Conservation (phyloP, 2,888 invertebrate genomes). For the Agriotes lineatus region DNA sequence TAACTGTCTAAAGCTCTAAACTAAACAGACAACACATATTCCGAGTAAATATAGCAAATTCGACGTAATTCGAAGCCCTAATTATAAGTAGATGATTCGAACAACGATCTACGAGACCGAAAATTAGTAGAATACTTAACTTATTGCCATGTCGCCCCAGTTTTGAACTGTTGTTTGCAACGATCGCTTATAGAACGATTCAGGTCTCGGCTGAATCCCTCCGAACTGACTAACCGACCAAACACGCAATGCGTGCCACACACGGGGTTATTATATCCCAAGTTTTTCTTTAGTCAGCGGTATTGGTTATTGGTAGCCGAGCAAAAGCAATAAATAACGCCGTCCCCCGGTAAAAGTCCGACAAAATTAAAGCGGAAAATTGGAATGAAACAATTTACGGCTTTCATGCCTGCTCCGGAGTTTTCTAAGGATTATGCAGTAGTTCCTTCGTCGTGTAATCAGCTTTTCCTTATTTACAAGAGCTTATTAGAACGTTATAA, state of each 20-base stretch:
- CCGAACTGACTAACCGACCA: background rate
- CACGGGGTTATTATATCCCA: slow-evolving; percentile 18
- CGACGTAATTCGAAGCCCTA: too few relatives aligned
- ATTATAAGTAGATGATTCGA: too few relatives aligned
- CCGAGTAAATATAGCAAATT: too few relatives aligned
- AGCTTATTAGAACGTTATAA: too few relatives aligned
- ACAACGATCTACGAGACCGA: too few relatives aligned
- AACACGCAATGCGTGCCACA: slow-evolving; percentile 32
- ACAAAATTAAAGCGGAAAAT: slow-evolving; percentile 20
- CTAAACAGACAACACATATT: too few relatives aligned
- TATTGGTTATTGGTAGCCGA: slow-evolving; percentile 30
- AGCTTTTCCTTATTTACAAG: too few relatives aligned
- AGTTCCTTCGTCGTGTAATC: background rate
- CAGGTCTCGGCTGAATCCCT: background rate
- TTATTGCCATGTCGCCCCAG: too few relatives aligned
- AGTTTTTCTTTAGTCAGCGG: slow-evolving; percentile 30
- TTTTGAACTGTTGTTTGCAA: too few relatives aligned
- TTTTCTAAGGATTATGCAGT: background rate
- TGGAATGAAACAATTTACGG: slow-evolving; percentile 4
- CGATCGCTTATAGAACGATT: background rate
- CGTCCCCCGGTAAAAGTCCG: slow-evolving; percentile 8
- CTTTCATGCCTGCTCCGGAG: background rate
- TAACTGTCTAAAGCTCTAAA: too few relatives aligned
- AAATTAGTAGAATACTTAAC: too few relatives aligned
- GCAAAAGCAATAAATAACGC: slow-evolving; percentile 26